Percentiles rank a stretch among this genome's conserved stretches.
Evolutionary conservation across 1,140 invertebrate genomes (phyloP).

Genomic region (Condylostylus longicornis): DNA sequence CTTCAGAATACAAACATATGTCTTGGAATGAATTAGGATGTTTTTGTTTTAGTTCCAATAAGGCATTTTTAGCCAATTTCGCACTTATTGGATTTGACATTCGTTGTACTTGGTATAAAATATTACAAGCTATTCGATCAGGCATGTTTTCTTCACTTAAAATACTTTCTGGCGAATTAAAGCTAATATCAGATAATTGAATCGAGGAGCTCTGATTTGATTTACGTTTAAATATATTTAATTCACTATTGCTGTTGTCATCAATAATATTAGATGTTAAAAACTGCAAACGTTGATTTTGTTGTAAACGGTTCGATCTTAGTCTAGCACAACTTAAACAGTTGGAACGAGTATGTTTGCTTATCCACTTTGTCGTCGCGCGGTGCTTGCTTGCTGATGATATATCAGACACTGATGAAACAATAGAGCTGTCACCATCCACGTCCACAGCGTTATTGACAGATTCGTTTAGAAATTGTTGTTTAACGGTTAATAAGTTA

Average conservation of each 20-base stretch:
- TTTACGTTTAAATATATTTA: conserved; percentile 1
- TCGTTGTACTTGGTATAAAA: conserved; percentile 46
- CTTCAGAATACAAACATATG: conserved; percentile 84
- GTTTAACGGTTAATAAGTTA: conserved; percentile 18
- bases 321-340: conserved; percentile 20
- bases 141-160: conserved; percentile 26
- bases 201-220: conserved; percentile 9
- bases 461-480: conserved; percentile 25
- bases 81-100: conserved; percentile 53
- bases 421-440: conserved; percentile 18
- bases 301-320: conserved; percentile 8
- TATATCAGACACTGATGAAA: conserved; percentile 27
- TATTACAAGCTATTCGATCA: conserved; percentile 34
- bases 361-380: conserved; percentile 16
- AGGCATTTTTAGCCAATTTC: conserved; percentile 46
- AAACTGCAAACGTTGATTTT: conserved; percentile 13
- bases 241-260: conserved; percentile 4
- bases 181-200: conserved; percentile 21
- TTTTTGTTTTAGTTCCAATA: conserved; percentile 71
- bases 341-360: conserved; percentile 21
- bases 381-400: conserved; percentile 20
- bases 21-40: conserved; percentile 72
- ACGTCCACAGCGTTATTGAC: conserved; percentile 26
- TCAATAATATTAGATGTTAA: neutral
- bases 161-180: conserved; percentile 29